Conservation (phyloP, 2,797 vertebrate genomes). For the Myotis daubentonii region DNA sequence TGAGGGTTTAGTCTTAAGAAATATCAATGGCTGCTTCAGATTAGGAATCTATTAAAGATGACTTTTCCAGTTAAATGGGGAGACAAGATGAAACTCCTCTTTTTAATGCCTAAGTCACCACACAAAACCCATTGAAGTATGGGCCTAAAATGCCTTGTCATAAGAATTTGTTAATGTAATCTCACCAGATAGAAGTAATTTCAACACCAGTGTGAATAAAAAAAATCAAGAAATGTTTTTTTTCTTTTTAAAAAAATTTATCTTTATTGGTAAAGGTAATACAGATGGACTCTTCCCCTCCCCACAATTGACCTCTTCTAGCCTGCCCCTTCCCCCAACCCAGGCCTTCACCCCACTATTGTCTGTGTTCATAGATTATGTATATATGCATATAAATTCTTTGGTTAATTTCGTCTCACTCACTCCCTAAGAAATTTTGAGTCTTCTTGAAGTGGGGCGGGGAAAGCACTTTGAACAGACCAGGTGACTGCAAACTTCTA, state of each 20-base stretch:
- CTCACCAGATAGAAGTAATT: background rate
- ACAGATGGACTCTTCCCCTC: too few relatives aligned
- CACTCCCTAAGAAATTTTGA: background rate
- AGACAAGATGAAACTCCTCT: background rate
- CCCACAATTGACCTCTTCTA: too few relatives aligned
- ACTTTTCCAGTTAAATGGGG: constrained; percentile 18
- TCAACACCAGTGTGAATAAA: background rate
- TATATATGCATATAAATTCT: too few relatives aligned
- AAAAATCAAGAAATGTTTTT: background rate
- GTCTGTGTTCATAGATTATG: too few relatives aligned
- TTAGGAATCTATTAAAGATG: constrained; percentile 5
- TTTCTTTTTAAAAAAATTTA: too few relatives aligned
- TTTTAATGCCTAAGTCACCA: background rate
- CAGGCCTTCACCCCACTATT: too few relatives aligned
- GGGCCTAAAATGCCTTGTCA: background rate
- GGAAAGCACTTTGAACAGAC: background rate
- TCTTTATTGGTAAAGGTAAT: too few relatives aligned
- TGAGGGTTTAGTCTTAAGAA: background rate
- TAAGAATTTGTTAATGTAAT: background rate
- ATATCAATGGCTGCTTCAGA: background rate
- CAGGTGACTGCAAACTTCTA: background rate
- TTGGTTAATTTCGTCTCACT: too few relatives aligned
- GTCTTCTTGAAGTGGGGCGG: background rate
- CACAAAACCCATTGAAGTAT: background rate
- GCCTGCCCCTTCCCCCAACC: too few relatives aligned